Percentiles rank a stretch among this genome's conserved stretches.
These are phyloP conservation scores for Cyanoliseus patagonus DNA, from an alignment of 2,113 vertebrate species.

Conservation along the genomic window DNA sequence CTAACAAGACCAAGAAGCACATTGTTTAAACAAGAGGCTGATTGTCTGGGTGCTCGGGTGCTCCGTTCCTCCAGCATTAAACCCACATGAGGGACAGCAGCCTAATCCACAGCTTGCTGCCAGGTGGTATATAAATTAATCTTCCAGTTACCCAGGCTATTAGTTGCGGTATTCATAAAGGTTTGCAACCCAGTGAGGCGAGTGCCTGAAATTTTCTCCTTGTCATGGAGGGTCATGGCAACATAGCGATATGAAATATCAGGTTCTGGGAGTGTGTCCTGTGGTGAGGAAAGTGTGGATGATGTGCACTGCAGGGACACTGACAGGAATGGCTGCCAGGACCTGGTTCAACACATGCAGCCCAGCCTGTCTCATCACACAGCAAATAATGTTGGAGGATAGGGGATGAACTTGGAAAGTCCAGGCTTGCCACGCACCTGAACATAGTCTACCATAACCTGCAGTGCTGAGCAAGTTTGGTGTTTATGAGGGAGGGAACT, in stretches of 20 bases:
- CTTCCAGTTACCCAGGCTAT: constrained; percentile 71
- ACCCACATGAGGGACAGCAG: constrained; percentile 57
- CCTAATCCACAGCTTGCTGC: constrained; percentile 73
- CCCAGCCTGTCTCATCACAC: background rate
- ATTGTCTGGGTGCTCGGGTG: constrained; percentile 71
- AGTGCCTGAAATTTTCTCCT: constrained; percentile 58
- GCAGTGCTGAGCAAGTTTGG: background rate
- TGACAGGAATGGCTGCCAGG: background rate
- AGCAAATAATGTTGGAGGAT: background rate
- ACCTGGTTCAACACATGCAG: background rate
- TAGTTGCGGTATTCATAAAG: constrained; percentile 70
- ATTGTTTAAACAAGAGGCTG: constrained; percentile 71
- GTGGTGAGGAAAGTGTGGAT: background rate
- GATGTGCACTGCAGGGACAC: rapidly evolving
- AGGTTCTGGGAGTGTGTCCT: background rate
- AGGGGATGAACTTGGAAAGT: background rate
- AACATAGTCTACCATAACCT: rapidly evolving
- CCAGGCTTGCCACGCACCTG: background rate
- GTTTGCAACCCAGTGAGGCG: constrained; percentile 62
- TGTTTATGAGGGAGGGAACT: background rate
- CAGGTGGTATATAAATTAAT: constrained; percentile 84
- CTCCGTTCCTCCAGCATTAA: constrained; percentile 71
- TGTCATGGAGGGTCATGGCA: background rate
- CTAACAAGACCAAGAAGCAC: constrained; percentile 71
- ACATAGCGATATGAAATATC: background rate